Conservation (phyloP, 2,113 vertebrate species). For the Hylia prasina region DNA sequence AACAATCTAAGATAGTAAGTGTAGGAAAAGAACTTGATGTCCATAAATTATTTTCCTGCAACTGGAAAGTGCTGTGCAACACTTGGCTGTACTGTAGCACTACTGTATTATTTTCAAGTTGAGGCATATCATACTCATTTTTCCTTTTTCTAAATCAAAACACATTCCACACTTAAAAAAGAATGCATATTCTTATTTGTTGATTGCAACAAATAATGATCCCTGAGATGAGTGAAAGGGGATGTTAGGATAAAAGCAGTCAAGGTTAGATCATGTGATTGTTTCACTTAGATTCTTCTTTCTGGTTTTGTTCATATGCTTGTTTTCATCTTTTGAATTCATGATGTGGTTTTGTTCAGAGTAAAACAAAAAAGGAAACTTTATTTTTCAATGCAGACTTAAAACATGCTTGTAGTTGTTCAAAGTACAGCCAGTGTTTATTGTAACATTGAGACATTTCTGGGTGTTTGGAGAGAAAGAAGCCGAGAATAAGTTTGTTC, state of each 20-base stretch:
- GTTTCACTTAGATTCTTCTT: neutral
- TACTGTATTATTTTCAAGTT: neutral
- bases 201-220: neutral
- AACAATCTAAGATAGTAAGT: neutral
- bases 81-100: neutral
- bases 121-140: neutral
- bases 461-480: neutral
- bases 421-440: neutral
- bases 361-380: neutral
- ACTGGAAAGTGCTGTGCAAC: neutral
- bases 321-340: neutral
- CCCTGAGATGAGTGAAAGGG: neutral
- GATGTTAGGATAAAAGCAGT: neutral
- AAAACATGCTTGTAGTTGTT: neutral
- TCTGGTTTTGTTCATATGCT: neutral
- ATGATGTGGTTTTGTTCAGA: neutral
- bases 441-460: neutral
- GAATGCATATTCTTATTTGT: neutral
- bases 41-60: neutral
- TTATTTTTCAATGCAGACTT: neutral
- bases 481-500: neutral
- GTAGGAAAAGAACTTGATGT: neutral
- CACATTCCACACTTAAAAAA: neutral
- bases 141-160: neutral
- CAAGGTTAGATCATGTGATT: neutral